Conservation (phyloP, 2,888 invertebrate species). For the Altica lythri region DNA sequence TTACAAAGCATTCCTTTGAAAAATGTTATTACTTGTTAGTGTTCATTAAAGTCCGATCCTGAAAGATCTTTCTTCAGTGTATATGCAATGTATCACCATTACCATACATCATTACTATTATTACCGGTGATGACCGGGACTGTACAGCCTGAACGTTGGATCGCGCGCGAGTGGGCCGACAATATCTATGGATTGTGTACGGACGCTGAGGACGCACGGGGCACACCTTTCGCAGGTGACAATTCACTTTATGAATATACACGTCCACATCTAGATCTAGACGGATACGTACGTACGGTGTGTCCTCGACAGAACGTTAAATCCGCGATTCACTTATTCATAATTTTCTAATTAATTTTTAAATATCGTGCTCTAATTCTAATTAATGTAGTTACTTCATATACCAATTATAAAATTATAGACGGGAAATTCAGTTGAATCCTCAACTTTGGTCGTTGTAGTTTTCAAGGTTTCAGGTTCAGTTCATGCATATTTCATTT, state of each 20-base stretch:
- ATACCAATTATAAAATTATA: too few species aligned
- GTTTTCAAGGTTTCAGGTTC: too few species aligned
- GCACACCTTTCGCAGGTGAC: slow-evolving; percentile 48
- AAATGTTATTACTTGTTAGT: neutral
- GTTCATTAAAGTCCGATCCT: slow-evolving; percentile 5
- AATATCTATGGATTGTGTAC: slow-evolving; percentile 44
- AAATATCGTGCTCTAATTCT: too few species aligned
- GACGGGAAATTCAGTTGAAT: too few species aligned
- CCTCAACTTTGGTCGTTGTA: too few species aligned
- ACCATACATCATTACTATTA: slow-evolving; percentile 40
- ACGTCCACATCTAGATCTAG: slow-evolving; percentile 34
- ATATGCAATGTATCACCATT: slow-evolving; percentile 37
- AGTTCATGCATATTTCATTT: too few species aligned
- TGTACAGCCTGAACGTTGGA: slow-evolving; percentile 32
- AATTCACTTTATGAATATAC: slow-evolving; percentile 43
- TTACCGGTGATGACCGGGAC: slow-evolving; percentile 37
- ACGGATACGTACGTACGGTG: slow-evolving; percentile 1
- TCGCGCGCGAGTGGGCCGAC: slow-evolving; percentile 41
- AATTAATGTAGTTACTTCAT: too few species aligned
- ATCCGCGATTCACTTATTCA: too few species aligned
- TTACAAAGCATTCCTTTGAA: too few species aligned
- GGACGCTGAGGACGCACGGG: slow-evolving; percentile 39
- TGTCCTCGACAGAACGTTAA: too few species aligned
- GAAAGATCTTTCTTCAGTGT: slow-evolving; percentile 11
- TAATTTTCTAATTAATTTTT: too few species aligned